phyloP scores from a whole-genome alignment of 1,140 invertebrate species.

The Drosophila dunni region DNA sequence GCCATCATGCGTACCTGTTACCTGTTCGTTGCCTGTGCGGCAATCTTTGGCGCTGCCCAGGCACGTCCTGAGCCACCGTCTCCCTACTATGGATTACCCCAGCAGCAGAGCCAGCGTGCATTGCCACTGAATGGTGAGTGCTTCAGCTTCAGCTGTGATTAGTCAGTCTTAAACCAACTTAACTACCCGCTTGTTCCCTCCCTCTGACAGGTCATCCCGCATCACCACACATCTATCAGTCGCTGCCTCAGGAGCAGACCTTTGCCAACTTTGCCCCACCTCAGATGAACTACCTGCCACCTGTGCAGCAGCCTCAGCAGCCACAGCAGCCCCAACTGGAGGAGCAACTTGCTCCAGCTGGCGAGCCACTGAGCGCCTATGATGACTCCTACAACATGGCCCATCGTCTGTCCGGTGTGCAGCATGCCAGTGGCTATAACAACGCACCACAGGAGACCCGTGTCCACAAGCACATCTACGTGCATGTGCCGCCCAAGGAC shows the following conservation, averaged over 20 bases:
- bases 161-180: background rate
- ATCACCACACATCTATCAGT: slow-evolving; percentile 71
- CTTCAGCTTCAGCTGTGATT: too few species aligned
- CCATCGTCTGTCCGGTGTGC: slow-evolving; percentile 63
- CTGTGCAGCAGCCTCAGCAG: slow-evolving; percentile 27
- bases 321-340: slow-evolving; percentile 44
- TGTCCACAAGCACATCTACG: slow-evolving; percentile 92
- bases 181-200: background rate
- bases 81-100: slow-evolving; percentile 86
- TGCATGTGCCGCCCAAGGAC: slow-evolving; percentile 92
- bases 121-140: slow-evolving; percentile 72
- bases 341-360: slow-evolving; percentile 54
- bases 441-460: slow-evolving; percentile 72
- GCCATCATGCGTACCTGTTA: slow-evolving; percentile 66
- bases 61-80: slow-evolving; percentile 87
- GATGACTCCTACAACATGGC: slow-evolving; percentile 82
- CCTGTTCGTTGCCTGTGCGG: slow-evolving; percentile 85
- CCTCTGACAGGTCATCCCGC: slow-evolving; percentile 50
- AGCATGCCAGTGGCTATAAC: slow-evolving; percentile 75
- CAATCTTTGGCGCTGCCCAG: slow-evolving; percentile 84
- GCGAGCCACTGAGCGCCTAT: slow-evolving; percentile 57
- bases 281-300: slow-evolving; percentile 65
- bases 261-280: slow-evolving; percentile 59
- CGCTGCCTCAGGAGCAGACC: slow-evolving; percentile 66
- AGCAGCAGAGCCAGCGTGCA: slow-evolving; percentile 81